Evolutionary conservation across 2,888 invertebrate genomes (phyloP).

Genomic region (Herminia tarsipennalis): DNA sequence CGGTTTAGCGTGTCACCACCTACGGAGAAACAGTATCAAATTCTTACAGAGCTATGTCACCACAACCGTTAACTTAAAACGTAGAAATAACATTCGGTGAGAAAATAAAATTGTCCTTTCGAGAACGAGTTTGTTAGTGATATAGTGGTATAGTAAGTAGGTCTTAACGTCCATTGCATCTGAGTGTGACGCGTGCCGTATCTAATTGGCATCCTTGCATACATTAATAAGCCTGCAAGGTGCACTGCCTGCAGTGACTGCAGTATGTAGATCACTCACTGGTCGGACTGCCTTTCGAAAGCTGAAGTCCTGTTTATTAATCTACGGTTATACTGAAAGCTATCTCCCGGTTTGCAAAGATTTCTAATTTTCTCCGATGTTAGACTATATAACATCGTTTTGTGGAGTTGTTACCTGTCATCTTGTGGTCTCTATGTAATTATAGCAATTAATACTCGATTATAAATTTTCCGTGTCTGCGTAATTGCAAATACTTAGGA

Average conservation of each 20-base stretch:
- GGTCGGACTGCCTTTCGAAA: slow-evolving; percentile 64
- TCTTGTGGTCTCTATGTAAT: slow-evolving; percentile 42
- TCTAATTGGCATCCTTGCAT: slow-evolving; percentile 79
- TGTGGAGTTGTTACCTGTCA: slow-evolving; percentile 49
- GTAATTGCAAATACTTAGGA: too few relatives aligned
- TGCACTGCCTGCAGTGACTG: slow-evolving; percentile 35
- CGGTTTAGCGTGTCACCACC: slow-evolving; percentile 57
- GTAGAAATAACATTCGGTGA: slow-evolving; percentile 46
- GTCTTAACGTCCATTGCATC: slow-evolving; percentile 45
- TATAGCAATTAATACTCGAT: slow-evolving; percentile 7
- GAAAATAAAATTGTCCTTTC: slow-evolving; percentile 63
- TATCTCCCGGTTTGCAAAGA: slow-evolving; percentile 57
- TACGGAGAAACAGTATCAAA: slow-evolving; percentile 60
- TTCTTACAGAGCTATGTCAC: slow-evolving; percentile 66
- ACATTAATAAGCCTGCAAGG: slow-evolving; percentile 62
- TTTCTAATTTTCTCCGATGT: slow-evolving; percentile 68
- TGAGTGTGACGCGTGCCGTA: slow-evolving; percentile 63
- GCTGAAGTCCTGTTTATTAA: slow-evolving; percentile 70
- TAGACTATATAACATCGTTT: slow-evolving; percentile 37
- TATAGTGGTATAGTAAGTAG: slow-evolving; percentile 55
- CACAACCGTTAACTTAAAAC: slow-evolving; percentile 63
- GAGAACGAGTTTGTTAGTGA: slow-evolving; percentile 58
- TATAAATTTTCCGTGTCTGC: too few relatives aligned
- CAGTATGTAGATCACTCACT: slow-evolving; percentile 63
- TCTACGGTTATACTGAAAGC: slow-evolving; percentile 68